Evolutionary conservation across 2,113 vertebrate species (phyloP), one percentile per base, ranked within the genome.

Genomic region (Bubo bubo): DNA sequence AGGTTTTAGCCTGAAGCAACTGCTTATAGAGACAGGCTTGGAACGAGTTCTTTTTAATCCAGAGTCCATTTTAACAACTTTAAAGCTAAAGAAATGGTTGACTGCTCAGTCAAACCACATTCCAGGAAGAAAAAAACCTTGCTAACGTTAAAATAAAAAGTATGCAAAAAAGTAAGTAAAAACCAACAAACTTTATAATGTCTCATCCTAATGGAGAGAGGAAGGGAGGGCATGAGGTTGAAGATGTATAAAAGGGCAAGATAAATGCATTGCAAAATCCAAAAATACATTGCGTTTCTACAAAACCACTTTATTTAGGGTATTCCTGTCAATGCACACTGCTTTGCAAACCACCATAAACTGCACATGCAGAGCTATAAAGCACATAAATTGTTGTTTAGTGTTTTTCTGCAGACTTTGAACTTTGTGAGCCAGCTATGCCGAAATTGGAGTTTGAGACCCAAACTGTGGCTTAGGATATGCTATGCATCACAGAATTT

Each of bases 321-420:
- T 52, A 50, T 24, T 76, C 14, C 35, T 70, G 63, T 47, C 39
- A 73, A 59, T 4, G 6, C 23, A 50, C 3, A 11, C 14, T 34
- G 10, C 34, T 93, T 67, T 82, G 71, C 34, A 75, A 80, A 41
- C 17, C 34, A 70, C 34, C 45, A 56, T 20, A 68, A 80, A 50
- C 23, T 5, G 47, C 47, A 63, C 18, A 19, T 2, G 15, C 21
- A 72, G 39, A 60, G 43, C 12, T 68, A 19, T n/a, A 45, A 93
- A 72, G 32, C 4, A 5, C 14, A 0, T 9, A 64, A 56, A 5
- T 8, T 5, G 0, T 9, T 39, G 27, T 43, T 84, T 22, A 74
- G 41, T 2, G 1, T 30, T 4, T 60, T 77, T 81, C 76, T 84
- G 11, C 27, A 70, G 55, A 28, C 8, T 70, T 55, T 8, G 5